Percentiles rank a stretch among this genome's conserved stretches.
phyloP scores from a whole-genome alignment of 2,797 vertebrate genomes.

The Cyclura pinguis region DNA sequence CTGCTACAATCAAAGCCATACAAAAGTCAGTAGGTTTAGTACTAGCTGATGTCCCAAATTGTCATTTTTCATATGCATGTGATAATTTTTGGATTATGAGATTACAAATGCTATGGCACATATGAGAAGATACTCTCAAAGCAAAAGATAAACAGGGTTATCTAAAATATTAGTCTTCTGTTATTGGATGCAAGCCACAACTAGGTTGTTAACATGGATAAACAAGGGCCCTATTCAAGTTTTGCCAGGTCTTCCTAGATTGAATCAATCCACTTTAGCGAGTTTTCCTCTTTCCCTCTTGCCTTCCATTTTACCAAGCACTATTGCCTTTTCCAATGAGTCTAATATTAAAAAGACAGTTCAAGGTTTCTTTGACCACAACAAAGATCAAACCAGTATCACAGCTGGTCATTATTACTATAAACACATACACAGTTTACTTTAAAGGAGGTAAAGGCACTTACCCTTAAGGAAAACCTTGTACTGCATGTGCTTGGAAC shows the following conservation, averaged over 20 bases:
- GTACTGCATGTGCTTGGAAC: constrained; percentile 94
- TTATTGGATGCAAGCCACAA: neutral
- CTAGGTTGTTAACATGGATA: neutral
- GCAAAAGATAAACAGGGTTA: neutral
- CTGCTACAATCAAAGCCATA: neutral
- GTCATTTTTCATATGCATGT: neutral
- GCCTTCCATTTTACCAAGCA: too few species aligned
- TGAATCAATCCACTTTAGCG: too few species aligned
- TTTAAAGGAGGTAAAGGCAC: constrained; percentile 55
- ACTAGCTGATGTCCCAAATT: neutral
- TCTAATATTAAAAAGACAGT: too few species aligned
- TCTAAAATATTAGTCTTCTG: neutral
- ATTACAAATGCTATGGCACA: neutral
- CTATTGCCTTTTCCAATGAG: too few species aligned
- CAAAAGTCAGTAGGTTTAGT: neutral
- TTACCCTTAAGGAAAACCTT: constrained; percentile 92
- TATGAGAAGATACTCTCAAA: neutral
- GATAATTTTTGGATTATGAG: neutral
- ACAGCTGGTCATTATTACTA: neutral
- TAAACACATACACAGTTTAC: neutral
- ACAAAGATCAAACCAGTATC: neutral
- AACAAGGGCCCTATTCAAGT: neutral
- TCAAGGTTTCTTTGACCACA: neutral
- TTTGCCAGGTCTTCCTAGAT: too few species aligned
- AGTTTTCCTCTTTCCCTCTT: too few species aligned